Percentiles rank a stretch among this genome's conserved stretches.
Evolutionary conservation across 1,140 invertebrate species (phyloP).

Genomic region (Euwallacea similis): DNA sequence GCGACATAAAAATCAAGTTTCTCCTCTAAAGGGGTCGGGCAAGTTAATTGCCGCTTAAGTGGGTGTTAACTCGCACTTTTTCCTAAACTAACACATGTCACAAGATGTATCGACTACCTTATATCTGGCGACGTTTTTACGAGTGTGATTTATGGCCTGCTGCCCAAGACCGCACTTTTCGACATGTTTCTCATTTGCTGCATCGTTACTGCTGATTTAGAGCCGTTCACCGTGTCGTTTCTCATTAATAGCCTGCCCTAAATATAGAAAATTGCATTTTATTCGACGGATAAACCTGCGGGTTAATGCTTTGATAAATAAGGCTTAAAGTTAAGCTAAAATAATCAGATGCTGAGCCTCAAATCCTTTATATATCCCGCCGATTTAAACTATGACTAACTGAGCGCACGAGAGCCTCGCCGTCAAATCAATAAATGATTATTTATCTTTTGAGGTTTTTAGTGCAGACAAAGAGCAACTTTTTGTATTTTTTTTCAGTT

Average conservation of each 20-base stretch:
- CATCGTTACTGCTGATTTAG: slow-evolving; percentile 29
- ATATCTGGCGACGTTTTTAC: slow-evolving; percentile 26
- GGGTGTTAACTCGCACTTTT: slow-evolving; percentile 30
- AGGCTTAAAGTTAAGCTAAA: slow-evolving; percentile 25
- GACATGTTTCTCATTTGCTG: slow-evolving; percentile 32
- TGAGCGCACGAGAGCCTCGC: slow-evolving; percentile 5
- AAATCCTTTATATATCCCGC: slow-evolving; percentile 31
- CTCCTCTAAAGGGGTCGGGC: neutral
- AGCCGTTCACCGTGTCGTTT: slow-evolving; percentile 12
- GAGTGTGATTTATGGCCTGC: slow-evolving; percentile 28
- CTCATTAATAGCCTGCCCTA: slow-evolving; percentile 18
- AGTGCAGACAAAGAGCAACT: slow-evolving; percentile 44
- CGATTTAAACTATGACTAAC: slow-evolving; percentile 25
- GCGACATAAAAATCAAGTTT: too few species aligned
- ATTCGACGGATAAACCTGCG: too few species aligned
- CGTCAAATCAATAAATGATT: slow-evolving; percentile 2
- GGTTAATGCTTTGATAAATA: slow-evolving; percentile 30
- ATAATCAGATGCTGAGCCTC: slow-evolving; percentile 25
- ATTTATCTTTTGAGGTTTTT: neutral
- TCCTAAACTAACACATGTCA: slow-evolving; percentile 20
- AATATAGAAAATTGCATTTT: neutral
- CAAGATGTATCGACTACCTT: slow-evolving; percentile 30
- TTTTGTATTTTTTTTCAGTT: slow-evolving; percentile 67
- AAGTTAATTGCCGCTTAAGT: slow-evolving; percentile 20
- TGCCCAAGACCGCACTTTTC: slow-evolving; percentile 30